These are phyloP conservation scores for Celastrina argiolus DNA, from an alignment of 2,888 invertebrate genomes.

Conservation along the genomic window DNA sequence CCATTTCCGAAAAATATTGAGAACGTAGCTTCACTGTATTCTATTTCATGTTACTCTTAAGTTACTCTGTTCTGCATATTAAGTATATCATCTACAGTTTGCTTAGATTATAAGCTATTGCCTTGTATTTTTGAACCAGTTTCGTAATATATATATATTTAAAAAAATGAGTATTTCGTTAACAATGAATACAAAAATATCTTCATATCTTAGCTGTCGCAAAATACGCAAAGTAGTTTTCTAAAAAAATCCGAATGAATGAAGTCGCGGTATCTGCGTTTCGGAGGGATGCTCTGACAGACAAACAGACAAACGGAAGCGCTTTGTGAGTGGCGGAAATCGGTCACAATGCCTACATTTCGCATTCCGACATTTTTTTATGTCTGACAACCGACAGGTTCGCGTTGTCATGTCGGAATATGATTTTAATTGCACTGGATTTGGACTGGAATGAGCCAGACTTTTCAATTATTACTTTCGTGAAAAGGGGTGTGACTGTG, in stretches of 20 bases:
- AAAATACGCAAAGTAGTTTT: neutral
- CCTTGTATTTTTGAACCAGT: too few relatives aligned
- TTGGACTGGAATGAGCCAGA: too few relatives aligned
- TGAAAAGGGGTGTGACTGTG: too few relatives aligned
- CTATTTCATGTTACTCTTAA: too few relatives aligned
- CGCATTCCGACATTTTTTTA: conserved; percentile 47
- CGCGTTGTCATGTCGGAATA: conserved; percentile 35
- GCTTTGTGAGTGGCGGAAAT: conserved; percentile 68
- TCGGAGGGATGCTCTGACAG: conserved; percentile 62
- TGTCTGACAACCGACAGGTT: conserved; percentile 41
- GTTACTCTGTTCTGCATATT: too few relatives aligned
- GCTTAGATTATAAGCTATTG: too few relatives aligned
- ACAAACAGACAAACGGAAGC: conserved; percentile 70
- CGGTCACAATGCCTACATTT: conserved; percentile 65
- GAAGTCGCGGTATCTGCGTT: conserved; percentile 55
- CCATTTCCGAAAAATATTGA: too few relatives aligned
- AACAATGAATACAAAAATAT: neutral
- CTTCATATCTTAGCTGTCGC: neutral
- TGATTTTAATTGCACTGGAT: conserved; percentile 18
- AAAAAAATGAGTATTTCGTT: too few relatives aligned
- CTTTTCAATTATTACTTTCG: too few relatives aligned
- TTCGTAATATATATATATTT: too few relatives aligned
- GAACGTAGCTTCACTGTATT: too few relatives aligned
- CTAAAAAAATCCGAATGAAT: conserved; percentile 3
- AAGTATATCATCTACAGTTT: too few relatives aligned